Conservation (phyloP, 1,140 invertebrate species). For the Ridgeia piscesae region DNA sequence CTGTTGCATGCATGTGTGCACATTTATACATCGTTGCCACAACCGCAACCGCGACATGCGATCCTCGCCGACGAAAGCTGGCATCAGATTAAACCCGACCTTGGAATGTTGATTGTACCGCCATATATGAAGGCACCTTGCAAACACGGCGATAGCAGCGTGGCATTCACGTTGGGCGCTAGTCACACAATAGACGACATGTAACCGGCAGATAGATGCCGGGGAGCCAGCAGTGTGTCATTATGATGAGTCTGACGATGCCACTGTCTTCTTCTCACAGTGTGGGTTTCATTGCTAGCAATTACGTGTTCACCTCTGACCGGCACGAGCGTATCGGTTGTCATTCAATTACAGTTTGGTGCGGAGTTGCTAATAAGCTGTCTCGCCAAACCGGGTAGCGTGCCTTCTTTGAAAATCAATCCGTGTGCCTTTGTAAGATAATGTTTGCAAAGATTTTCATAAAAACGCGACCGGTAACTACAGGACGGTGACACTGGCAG, state of each 20-base stretch:
- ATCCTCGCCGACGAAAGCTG: neutral
- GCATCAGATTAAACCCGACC: neutral
- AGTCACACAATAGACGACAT: neutral
- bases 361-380: neutral
- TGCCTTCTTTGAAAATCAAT: neutral
- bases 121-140: neutral
- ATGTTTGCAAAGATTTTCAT: neutral
- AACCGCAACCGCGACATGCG: neutral
- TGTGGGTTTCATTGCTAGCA: neutral
- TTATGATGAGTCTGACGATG: neutral
- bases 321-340: neutral
- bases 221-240: neutral
- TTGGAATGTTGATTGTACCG: neutral
- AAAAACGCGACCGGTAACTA: neutral
- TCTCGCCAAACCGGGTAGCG: neutral
- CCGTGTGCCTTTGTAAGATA: neutral
- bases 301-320: neutral
- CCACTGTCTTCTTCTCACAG: neutral
- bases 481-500: neutral
- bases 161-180: neutral
- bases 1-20: neutral
- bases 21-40: neutral
- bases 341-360: constrained; percentile 6
- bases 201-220: neutral
- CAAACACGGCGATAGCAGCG: neutral